Evolutionary conservation across 2,888 invertebrate species (phyloP).

Genomic region (Hyposoter dolosus): DNA sequence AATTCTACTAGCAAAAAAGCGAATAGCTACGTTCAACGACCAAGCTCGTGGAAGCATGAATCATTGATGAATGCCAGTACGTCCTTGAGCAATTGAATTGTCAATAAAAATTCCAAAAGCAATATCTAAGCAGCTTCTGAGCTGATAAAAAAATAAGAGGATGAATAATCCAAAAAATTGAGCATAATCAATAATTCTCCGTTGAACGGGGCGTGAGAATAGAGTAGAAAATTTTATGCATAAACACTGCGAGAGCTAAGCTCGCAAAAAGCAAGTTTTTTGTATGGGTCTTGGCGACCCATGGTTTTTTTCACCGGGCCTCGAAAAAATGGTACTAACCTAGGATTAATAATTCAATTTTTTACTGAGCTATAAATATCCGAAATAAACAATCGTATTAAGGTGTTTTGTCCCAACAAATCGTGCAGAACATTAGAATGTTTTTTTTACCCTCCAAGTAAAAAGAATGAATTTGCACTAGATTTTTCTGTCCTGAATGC

Average conservation of each 20-base stretch:
- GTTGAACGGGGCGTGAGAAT: neutral
- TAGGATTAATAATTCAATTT: neutral
- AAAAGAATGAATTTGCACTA: neutral
- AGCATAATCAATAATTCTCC: constrained; percentile 1
- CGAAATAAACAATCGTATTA: neutral
- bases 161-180: neutral
- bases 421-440: neutral
- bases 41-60: neutral
- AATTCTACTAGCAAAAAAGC: neutral
- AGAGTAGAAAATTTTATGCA: constrained; percentile 9
- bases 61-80: neutral
- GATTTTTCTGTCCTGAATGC: constrained; percentile 13
- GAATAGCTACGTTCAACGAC: neutral
- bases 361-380: neutral
- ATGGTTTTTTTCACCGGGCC: neutral
- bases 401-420: neutral
- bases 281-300: neutral
- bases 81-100: neutral
- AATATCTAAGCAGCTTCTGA: constrained; percentile 25
- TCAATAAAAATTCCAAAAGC: constrained; percentile 17
- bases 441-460: neutral
- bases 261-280: neutral
- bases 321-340: neutral
- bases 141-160: constrained; percentile 2
- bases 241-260: neutral